A percentile compares a stretch with the other conserved stretches of the same genome.
phyloP scores from a whole-genome alignment of 2,113 vertebrate species.

The Salvelinus fontinalis region DNA sequence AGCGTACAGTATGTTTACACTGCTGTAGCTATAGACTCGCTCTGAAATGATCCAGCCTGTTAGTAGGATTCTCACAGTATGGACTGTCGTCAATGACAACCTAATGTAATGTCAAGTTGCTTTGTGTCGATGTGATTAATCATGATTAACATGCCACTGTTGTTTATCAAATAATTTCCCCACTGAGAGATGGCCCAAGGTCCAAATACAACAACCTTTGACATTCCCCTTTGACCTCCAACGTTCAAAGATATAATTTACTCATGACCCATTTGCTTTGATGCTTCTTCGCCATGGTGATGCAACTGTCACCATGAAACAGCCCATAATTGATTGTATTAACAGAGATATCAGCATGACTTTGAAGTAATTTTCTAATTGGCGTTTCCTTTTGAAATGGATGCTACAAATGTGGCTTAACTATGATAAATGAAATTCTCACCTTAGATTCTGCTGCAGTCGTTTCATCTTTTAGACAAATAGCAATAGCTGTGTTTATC shows the following conservation, averaged over 20 bases:
- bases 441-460: slow-evolving; percentile 20
- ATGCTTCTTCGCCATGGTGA: slow-evolving; percentile 9
- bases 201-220: neutral
- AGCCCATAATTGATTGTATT: slow-evolving; percentile 34
- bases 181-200: neutral
- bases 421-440: slow-evolving; percentile 36
- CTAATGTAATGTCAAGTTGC: neutral
- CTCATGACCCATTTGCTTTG: slow-evolving; percentile 1
- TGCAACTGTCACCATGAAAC: slow-evolving; percentile 14
- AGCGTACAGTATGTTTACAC: neutral
- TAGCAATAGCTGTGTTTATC: slow-evolving; percentile 40
- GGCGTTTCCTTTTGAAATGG: slow-evolving; percentile 55
- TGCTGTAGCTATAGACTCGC: neutral
- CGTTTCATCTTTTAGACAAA: slow-evolving; percentile 51
- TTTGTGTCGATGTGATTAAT: neutral
- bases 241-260: slow-evolving; percentile 1
- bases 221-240: slow-evolving; percentile 13
- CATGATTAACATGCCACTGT: neutral
- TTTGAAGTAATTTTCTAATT: slow-evolving; percentile 55
- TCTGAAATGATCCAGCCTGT: too few species aligned
- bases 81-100: neutral
- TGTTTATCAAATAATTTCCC: neutral
- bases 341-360: slow-evolving; percentile 35
- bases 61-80: too few species aligned
- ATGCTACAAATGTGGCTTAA: slow-evolving; percentile 9